Percentiles rank a stretch among this genome's conserved stretches.
Evolutionary conservation across 2,113 vertebrate species (phyloP).

Genomic region (Coptodon bakossiorum): DNA sequence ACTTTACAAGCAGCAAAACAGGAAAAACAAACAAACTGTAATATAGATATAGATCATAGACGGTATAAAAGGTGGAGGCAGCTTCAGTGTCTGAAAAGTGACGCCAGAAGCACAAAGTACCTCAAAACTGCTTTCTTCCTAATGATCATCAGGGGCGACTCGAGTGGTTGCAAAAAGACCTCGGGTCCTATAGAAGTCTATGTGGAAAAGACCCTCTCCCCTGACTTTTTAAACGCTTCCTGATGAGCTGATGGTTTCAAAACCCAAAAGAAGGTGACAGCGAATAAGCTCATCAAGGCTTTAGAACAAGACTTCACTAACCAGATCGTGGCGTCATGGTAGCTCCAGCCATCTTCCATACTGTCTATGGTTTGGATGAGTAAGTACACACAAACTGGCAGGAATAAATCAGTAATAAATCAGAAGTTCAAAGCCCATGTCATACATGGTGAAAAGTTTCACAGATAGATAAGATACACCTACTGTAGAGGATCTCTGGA

Average conservation of each 20-base stretch:
- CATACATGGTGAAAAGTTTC: not conserved
- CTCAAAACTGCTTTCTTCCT: not conserved
- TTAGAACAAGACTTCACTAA: not conserved
- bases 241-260: not conserved
- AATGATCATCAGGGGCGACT: not conserved
- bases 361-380: not conserved
- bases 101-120: not conserved
- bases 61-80: not conserved
- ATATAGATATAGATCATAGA: not conserved
- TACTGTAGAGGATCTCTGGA: slow-evolving; percentile 63
- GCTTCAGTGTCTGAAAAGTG: not conserved
- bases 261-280: not conserved
- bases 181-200: not conserved
- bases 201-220: not conserved
- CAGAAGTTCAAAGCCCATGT: not conserved
- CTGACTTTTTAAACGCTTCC: not conserved
- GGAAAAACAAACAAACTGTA: not conserved
- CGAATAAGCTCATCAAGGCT: not conserved
- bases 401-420: not conserved
- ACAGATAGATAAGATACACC: not conserved
- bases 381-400: not conserved
- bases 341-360: not conserved
- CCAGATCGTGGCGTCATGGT: fast-evolving
- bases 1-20: slow-evolving; percentile 16
- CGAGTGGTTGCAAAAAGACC: not conserved